These are phyloP conservation scores for Amphipyra berbera DNA, from an alignment of 2,888 invertebrate species.

Conservation along the genomic window DNA sequence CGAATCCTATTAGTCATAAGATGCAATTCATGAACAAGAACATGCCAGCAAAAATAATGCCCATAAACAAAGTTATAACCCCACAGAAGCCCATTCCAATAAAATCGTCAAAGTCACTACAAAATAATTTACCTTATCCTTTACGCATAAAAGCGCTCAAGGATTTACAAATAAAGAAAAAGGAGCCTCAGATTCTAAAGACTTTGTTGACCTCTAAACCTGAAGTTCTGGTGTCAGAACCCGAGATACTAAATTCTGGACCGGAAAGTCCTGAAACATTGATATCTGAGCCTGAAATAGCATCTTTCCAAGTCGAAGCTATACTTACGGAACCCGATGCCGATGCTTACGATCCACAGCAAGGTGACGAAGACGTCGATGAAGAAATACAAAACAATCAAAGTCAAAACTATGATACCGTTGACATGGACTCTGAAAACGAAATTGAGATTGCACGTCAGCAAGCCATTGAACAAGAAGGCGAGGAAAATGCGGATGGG, in stretches of 20 bases:
- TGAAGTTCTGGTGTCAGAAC: slow-evolving; percentile 85
- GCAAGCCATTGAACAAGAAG: slow-evolving; percentile 69
- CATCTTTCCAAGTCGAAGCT: slow-evolving; percentile 87
- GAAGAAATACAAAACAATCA: slow-evolving; percentile 73
- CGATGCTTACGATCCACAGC: slow-evolving; percentile 75
- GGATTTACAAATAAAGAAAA: slow-evolving; percentile 87
- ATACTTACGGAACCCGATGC: slow-evolving; percentile 86
- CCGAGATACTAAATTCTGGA: slow-evolving; percentile 86
- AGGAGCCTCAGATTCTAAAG: slow-evolving; percentile 88
- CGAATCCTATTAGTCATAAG: slow-evolving; percentile 86
- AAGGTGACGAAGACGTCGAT: slow-evolving; percentile 71
- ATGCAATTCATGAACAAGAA: slow-evolving; percentile 80
- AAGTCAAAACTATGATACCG: slow-evolving; percentile 83
- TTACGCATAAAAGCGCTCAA: slow-evolving; percentile 87
- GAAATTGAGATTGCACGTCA: slow-evolving; percentile 87
- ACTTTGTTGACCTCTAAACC: slow-evolving; percentile 85
- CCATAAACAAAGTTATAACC: slow-evolving; percentile 69
- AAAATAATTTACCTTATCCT: slow-evolving; percentile 84
- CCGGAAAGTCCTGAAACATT: slow-evolving; percentile 88
- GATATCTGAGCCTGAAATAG: slow-evolving; percentile 87
- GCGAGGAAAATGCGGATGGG: slow-evolving; percentile 62
- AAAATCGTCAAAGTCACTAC: slow-evolving; percentile 73
- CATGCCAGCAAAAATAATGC: slow-evolving; percentile 73
- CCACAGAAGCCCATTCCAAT: slow-evolving; percentile 84
- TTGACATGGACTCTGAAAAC: slow-evolving; percentile 87